These are phyloP conservation scores for Anabacerthia variegaticeps DNA, from an alignment of 2,797 vertebrate species.

Conservation along the genomic window DNA sequence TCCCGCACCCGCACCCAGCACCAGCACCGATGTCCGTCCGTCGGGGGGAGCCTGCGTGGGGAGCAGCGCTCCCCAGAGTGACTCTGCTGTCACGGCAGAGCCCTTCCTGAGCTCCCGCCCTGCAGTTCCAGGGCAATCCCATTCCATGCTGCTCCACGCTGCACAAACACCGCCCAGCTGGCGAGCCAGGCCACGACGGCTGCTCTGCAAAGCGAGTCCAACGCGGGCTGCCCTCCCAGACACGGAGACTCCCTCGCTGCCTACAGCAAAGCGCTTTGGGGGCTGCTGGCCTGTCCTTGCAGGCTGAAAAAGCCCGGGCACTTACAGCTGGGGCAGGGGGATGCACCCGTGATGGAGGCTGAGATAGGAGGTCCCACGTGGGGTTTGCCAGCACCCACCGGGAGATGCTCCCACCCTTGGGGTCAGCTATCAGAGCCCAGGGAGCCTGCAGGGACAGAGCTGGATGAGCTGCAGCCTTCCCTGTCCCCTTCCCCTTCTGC, in stretches of 20 bases:
- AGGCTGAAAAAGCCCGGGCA: neutral
- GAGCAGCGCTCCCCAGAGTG: neutral
- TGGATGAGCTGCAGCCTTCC: neutral
- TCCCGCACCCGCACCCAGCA: neutral
- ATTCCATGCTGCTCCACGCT: neutral
- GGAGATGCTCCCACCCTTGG: neutral
- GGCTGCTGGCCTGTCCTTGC: neutral
- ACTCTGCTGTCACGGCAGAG: neutral
- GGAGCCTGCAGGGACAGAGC: neutral
- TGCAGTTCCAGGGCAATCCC: neutral
- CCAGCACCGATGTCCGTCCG: neutral
- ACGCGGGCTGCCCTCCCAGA: accelerated
- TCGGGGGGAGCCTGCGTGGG: accelerated
- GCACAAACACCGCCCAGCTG: neutral
- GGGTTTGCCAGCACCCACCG: neutral
- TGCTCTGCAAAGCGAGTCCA: neutral
- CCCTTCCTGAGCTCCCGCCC: neutral
- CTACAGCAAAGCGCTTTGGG: neutral
- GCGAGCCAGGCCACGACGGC: neutral
- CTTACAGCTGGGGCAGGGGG: neutral
- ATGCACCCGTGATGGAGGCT: too few relatives aligned
- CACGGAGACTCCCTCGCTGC: neutral
- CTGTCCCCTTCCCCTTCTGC: neutral
- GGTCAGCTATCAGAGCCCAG: too few relatives aligned
- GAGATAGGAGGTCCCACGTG: neutral